Conservation (phyloP, 2,888 invertebrate species). For the Scelioninae gen. 2 region DNA sequence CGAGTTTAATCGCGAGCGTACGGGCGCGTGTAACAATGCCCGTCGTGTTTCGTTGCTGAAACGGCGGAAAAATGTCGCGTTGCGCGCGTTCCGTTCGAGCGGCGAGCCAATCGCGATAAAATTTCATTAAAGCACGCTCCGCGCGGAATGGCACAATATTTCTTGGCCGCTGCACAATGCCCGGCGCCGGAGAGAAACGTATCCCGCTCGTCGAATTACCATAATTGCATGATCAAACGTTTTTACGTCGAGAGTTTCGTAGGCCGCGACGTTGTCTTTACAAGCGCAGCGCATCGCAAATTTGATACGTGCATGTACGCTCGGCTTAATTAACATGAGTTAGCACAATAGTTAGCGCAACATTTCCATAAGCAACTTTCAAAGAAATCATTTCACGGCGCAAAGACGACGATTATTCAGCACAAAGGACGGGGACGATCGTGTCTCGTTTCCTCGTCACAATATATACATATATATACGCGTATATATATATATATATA, state of each 20-base stretch:
- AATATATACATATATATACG: slow-evolving; percentile 5
- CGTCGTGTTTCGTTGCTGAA: background rate
- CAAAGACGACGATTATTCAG: slow-evolving; percentile 44
- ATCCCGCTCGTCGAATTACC: slow-evolving; percentile 48
- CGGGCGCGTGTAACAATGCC: background rate
- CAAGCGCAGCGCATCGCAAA: slow-evolving; percentile 54
- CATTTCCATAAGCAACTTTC: slow-evolving; percentile 55
- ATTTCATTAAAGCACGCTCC: slow-evolving; percentile 45
- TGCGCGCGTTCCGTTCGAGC: slow-evolving; percentile 15
- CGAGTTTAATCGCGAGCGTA: too few relatives aligned
- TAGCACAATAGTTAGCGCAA: slow-evolving; percentile 51
- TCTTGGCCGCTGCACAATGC: slow-evolving; percentile 44
- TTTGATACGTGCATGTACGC: slow-evolving; percentile 52
- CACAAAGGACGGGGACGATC: slow-evolving; percentile 31
- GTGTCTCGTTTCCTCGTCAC: slow-evolving; percentile 20
- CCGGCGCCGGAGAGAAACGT: slow-evolving; percentile 28
- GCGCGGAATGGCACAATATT: slow-evolving; percentile 49
- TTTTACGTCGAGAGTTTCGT: slow-evolving; percentile 44
- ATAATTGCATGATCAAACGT: slow-evolving; percentile 58
- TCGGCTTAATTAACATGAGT: slow-evolving; percentile 56
- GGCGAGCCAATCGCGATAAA: slow-evolving; percentile 41
- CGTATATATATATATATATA: too few relatives aligned
- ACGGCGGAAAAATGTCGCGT: background rate
- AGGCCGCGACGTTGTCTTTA: slow-evolving; percentile 49
- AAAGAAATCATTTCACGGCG: slow-evolving; percentile 53